These are phyloP conservation scores for Xiphorhynchus elegans DNA, from an alignment of 2,113 vertebrate species.

Conservation along the genomic window DNA sequence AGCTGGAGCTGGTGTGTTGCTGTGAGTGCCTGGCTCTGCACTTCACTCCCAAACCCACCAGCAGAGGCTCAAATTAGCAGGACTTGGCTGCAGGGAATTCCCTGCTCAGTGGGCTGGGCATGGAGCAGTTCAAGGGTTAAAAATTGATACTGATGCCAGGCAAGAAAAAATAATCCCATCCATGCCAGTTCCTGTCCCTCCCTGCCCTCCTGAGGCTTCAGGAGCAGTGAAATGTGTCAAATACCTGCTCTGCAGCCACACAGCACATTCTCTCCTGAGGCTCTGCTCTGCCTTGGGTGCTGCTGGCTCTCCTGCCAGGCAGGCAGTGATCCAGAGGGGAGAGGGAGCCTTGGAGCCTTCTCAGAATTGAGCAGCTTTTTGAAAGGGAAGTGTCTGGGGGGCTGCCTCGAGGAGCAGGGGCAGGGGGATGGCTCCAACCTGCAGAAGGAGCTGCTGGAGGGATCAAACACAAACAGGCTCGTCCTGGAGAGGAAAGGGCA, in stretches of 20 bases:
- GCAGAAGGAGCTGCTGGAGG: background rate
- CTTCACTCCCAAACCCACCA: background rate
- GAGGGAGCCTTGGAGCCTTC: background rate
- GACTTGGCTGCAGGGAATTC: background rate
- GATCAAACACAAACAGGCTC: background rate
- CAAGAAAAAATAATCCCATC: background rate
- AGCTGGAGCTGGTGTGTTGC: background rate
- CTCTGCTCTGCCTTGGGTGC: background rate
- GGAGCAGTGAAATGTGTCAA: background rate
- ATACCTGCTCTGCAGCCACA: background rate
- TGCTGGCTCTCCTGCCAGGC: background rate
- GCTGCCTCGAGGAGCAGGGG: background rate
- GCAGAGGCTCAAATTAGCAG: background rate
- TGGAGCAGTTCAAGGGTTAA: background rate
- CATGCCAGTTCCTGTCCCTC: background rate
- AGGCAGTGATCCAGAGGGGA: background rate
- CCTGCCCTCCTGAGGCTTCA: background rate
- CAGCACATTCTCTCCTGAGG: background rate
- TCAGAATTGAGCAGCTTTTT: background rate
- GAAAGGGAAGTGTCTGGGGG: background rate
- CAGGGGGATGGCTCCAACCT: background rate
- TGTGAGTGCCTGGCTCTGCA: background rate
- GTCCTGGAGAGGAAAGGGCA: background rate
- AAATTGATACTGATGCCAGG: background rate
- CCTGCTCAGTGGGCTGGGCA: accelerated